Evolutionary conservation across 2,888 invertebrate species (phyloP).

Genomic region (Digitonthophagus gazella): DNA sequence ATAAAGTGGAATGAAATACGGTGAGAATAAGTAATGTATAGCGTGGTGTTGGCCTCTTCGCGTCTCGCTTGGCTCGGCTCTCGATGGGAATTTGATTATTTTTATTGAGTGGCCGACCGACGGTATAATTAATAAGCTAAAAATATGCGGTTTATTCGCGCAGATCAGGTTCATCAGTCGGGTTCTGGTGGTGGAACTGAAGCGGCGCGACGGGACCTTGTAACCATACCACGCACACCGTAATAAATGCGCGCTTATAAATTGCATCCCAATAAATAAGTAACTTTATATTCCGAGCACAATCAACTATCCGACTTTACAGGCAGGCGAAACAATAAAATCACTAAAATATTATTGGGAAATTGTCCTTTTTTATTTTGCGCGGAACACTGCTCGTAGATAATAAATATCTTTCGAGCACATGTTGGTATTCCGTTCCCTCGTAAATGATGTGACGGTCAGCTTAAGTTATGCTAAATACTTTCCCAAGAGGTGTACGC

Average conservation of each 20-base stretch:
- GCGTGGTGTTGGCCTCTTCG: not conserved
- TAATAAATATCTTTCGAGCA: conserved; percentile 48
- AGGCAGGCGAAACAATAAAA: conserved; percentile 53
- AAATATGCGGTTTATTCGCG: conserved; percentile 33
- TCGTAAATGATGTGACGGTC: conserved; percentile 39
- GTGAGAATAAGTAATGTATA: not conserved
- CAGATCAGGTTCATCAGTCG: conserved; percentile 36
- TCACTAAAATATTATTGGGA: conserved; percentile 54
- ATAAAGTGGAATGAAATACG: not conserved
- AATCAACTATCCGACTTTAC: conserved; percentile 53
- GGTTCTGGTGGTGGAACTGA: conserved; percentile 11
- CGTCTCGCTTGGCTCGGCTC: not conserved
- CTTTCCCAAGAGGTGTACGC: conserved; percentile 38
- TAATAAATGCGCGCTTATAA: conserved; percentile 53
- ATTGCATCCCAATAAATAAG: conserved; percentile 53
- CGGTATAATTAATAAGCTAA: conserved; percentile 25
- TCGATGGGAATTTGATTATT: conserved; percentile 15
- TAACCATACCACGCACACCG: conserved; percentile 46
- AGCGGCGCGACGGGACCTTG: conserved; percentile 32
- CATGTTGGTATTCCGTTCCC: conserved; percentile 40
- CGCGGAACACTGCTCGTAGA: conserved; percentile 44
- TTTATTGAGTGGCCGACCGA: conserved; percentile 19
- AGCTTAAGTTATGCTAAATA: conserved; percentile 43
- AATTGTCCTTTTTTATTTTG: conserved; percentile 50
- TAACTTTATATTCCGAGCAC: conserved; percentile 53